Percentiles rank a stretch among this genome's conserved stretches.
Conservation (phyloP, 2,888 invertebrate species). For the Melieria picta region DNA sequence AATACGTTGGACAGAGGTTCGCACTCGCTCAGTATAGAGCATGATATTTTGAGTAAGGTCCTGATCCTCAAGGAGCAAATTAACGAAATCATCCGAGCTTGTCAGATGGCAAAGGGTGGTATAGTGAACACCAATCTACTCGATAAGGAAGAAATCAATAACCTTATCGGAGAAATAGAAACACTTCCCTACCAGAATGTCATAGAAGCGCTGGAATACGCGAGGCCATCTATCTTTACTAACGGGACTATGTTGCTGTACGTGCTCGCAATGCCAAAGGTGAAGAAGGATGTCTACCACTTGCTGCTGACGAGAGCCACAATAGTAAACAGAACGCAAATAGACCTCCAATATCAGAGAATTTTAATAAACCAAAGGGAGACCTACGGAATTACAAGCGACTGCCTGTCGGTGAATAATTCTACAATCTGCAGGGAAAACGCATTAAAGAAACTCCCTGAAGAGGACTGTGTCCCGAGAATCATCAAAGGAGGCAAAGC, state of each 20-base stretch:
- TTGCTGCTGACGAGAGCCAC: no score
- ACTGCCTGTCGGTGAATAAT: no score
- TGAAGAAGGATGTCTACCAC: no score
- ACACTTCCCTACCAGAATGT: constrained; percentile 39
- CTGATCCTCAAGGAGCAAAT: constrained; percentile 27
- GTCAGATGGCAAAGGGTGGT: constrained; percentile 28
- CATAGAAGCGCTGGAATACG: constrained; percentile 34
- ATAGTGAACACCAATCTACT: constrained; percentile 34
- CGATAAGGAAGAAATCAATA: constrained; percentile 24
- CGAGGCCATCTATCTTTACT: constrained; percentile 2
- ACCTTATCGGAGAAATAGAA: constrained; percentile 27
- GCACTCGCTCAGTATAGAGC: not conserved
- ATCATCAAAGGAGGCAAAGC: no score
- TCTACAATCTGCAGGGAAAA: no score
- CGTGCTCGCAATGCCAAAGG: no score
- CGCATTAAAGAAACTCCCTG: no score
- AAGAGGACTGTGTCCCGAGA: no score
- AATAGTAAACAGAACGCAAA: no score
- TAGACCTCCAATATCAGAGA: no score
- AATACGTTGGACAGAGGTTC: not conserved
- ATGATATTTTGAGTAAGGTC: not conserved
- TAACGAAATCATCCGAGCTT: constrained; percentile 12
- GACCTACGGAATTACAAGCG: no score
- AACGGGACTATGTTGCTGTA: not conserved
- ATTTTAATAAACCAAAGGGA: no score